Percentiles rank a stretch among this genome's conserved stretches.
These are phyloP conservation scores for Equus przewalskii DNA, from an alignment of 2,113 vertebrate genomes.

Conservation along the genomic window DNA sequence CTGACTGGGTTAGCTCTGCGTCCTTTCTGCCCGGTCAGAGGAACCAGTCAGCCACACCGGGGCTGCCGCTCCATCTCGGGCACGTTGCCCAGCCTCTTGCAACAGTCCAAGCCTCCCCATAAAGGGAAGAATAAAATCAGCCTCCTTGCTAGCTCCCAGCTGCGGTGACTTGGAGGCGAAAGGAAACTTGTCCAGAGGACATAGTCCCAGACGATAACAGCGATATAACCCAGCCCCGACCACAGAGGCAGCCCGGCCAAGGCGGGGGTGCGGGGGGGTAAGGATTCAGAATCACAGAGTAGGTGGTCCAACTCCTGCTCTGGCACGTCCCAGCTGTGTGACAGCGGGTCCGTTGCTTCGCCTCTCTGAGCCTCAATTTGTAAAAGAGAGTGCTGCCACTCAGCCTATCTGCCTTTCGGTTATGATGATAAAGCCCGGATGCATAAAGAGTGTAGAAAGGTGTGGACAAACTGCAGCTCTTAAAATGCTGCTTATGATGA, in stretches of 20 bases:
- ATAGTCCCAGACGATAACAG: not conserved
- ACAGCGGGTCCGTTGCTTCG: accelerated
- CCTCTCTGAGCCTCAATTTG: not conserved
- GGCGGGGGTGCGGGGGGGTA: not conserved
- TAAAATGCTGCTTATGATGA: not conserved
- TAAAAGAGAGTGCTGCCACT: not conserved
- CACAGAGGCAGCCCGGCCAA: not conserved
- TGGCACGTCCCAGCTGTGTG: not conserved
- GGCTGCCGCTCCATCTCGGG: not conserved
- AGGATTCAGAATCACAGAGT: not conserved
- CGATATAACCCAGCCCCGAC: accelerated
- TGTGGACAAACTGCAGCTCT: not conserved
- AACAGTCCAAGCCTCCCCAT: not conserved
- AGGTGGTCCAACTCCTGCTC: not conserved
- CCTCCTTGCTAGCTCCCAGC: not conserved
- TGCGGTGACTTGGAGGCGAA: not conserved
- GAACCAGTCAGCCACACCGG: not conserved
- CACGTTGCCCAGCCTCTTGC: not conserved
- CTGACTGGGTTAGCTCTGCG: not conserved
- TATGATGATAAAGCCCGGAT: accelerated
- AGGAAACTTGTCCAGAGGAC: not conserved
- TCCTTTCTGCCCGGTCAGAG: not conserved
- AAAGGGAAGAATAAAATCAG: not conserved
- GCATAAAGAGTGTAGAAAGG: not conserved
- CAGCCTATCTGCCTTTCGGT: not conserved